These are phyloP conservation scores for Charanyca ferruginea DNA, from an alignment of 2,888 invertebrate species.

Conservation along the genomic window DNA sequence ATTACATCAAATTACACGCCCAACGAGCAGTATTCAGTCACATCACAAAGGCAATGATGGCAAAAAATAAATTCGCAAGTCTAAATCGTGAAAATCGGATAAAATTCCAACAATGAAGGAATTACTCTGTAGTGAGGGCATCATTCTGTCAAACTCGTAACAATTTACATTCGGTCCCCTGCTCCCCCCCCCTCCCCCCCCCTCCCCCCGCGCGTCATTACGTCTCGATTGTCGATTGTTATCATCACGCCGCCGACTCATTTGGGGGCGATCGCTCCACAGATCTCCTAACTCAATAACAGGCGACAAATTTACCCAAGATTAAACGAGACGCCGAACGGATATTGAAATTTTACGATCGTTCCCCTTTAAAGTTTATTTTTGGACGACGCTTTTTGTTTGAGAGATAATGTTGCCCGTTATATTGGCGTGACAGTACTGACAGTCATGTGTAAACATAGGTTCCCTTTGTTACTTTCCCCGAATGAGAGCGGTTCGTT, in stretches of 20 bases:
- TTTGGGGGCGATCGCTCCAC: conserved; percentile 61
- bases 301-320: conserved; percentile 77
- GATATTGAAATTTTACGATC: conserved; percentile 82
- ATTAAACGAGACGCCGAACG: conserved; percentile 77
- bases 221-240: conserved; percentile 70
- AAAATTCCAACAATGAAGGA: conserved; percentile 57
- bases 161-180: conserved; percentile 58
- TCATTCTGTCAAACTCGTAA: conserved; percentile 57
- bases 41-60: conserved; percentile 41
- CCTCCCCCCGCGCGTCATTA: conserved; percentile 50
- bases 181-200: neutral
- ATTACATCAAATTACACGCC: conserved; percentile 32
- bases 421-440: conserved; percentile 66
- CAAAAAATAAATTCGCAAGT: conserved; percentile 47
- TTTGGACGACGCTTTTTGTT: conserved; percentile 68
- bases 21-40: conserved; percentile 36
- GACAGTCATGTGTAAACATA: conserved; percentile 65
- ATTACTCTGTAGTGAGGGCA: conserved; percentile 52
- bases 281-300: conserved; percentile 68
- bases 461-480: conserved; percentile 63
- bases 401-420: conserved; percentile 61
- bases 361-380: conserved; percentile 72
- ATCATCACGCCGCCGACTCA: conserved; percentile 67
- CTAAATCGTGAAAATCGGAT: conserved; percentile 44
- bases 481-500: conserved; percentile 40